Conservation (phyloP, 2,888 invertebrate genomes). For the Torymus auratus region DNA sequence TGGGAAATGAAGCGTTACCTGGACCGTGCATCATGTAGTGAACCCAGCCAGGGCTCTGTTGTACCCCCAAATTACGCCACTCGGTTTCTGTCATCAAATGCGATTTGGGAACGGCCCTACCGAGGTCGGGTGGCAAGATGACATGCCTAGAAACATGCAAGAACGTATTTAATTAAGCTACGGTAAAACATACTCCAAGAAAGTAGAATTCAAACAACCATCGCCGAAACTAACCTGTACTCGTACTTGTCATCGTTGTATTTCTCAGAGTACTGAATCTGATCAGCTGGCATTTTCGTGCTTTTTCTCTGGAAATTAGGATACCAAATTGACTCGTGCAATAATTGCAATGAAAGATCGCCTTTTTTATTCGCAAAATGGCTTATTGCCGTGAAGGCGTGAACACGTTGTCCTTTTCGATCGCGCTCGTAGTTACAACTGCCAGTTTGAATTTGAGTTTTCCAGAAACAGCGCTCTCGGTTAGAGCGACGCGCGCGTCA, state of each 20-base stretch:
- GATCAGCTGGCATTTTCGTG: slow-evolving; percentile 83
- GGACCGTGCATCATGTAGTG: slow-evolving; percentile 95
- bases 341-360: no score
- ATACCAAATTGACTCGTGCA: no score
- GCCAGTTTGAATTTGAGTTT: not conserved
- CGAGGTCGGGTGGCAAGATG: slow-evolving; percentile 90
- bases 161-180: not conserved
- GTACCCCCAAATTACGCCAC: slow-evolving; percentile 95
- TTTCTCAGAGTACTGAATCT: slow-evolving; percentile 95
- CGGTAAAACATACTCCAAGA: not conserved
- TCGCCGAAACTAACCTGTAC: slow-evolving; percentile 83
- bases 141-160: slow-evolving; percentile 84
- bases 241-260: slow-evolving; percentile 92
- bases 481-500: no score
- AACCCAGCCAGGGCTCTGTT: slow-evolving; percentile 94
- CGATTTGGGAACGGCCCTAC: slow-evolving; percentile 90
- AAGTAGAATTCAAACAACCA: not conserved
- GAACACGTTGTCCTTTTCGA: no score
- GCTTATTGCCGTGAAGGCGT: no score
- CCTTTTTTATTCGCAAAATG: no score
- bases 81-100: slow-evolving; percentile 96
- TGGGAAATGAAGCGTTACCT: slow-evolving; percentile 71
- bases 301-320: no score
- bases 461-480: no score
- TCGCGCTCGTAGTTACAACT: not conserved